Conservation (phyloP, 2,888 invertebrate genomes). For the Eupithecia vulgata region DNA sequence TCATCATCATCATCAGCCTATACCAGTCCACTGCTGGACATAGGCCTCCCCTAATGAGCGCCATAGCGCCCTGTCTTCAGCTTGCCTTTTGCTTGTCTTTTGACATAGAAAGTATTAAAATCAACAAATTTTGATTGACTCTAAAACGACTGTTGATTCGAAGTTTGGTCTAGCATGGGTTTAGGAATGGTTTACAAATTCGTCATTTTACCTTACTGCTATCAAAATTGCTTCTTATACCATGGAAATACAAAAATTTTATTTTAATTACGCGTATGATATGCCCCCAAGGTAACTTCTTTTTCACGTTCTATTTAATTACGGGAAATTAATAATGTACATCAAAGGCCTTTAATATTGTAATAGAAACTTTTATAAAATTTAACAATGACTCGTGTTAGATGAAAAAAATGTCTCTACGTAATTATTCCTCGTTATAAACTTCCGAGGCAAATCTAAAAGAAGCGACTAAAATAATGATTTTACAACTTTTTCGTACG, state of each 20-base stretch:
- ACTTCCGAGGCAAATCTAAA: slow-evolving; percentile 2
- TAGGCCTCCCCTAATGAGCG: no score
- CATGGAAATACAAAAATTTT: not conserved
- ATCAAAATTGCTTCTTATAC: not conserved
- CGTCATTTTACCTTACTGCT: not conserved
- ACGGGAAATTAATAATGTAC: not conserved
- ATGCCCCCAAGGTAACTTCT: not conserved
- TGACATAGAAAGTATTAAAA: no score
- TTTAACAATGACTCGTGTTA: not conserved
- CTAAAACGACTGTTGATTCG: no score
- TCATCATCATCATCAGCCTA: no score
- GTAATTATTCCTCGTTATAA: slow-evolving; percentile 14
- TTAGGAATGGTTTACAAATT: no score
- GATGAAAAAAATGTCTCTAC: not conserved
- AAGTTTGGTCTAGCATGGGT: no score
- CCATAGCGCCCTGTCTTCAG: no score
- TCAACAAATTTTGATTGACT: no score
- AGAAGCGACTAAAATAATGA: slow-evolving; percentile 20
- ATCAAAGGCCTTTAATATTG: not conserved
- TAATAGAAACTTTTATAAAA: not conserved
- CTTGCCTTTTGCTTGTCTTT: no score
- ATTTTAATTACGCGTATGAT: not conserved
- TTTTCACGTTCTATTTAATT: not conserved
- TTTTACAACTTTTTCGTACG: slow-evolving; percentile 33
- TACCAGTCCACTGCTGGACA: no score